A percentile compares a stretch with the other conserved stretches of the same genome.
phyloP scores from a whole-genome alignment of 2,888 invertebrate species.

The Abscondita cerata region DNA sequence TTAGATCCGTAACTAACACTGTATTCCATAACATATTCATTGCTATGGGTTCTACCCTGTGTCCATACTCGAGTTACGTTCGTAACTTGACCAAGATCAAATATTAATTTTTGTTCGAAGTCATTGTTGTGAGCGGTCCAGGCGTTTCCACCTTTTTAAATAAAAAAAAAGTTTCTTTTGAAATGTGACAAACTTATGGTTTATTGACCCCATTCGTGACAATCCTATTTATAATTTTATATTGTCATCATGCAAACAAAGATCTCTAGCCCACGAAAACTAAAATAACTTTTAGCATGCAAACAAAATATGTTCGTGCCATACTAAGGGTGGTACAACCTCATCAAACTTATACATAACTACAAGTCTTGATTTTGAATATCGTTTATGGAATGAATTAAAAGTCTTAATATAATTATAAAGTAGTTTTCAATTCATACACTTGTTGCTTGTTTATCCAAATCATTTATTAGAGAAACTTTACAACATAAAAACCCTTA shows the following conservation, averaged over 20 bases:
- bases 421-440: too few species aligned
- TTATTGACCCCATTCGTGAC: too few species aligned
- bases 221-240: too few species aligned
- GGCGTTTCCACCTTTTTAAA: constrained; percentile 80
- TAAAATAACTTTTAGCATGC: constrained; percentile 17
- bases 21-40: constrained; percentile 93
- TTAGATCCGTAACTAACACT: constrained; percentile 92
- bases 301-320: constrained; percentile 33
- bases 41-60: constrained; percentile 88
- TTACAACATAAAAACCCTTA: not conserved
- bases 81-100: constrained; percentile 87
- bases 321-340: constrained; percentile 38
- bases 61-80: constrained; percentile 90
- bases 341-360: not conserved
- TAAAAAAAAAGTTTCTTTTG: not conserved
- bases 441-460: too few species aligned
- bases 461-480: not conserved
- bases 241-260: too few species aligned
- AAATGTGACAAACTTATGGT: not conserved
- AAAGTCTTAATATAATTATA: too few species aligned
- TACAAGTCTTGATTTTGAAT: not conserved
- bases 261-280: not conserved
- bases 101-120: constrained; percentile 88
- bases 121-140: constrained; percentile 93
- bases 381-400: constrained; percentile 13